These are phyloP conservation scores for Acanthosepion pharaonis DNA, from an alignment of 2,888 invertebrate genomes.

Conservation along the genomic window DNA sequence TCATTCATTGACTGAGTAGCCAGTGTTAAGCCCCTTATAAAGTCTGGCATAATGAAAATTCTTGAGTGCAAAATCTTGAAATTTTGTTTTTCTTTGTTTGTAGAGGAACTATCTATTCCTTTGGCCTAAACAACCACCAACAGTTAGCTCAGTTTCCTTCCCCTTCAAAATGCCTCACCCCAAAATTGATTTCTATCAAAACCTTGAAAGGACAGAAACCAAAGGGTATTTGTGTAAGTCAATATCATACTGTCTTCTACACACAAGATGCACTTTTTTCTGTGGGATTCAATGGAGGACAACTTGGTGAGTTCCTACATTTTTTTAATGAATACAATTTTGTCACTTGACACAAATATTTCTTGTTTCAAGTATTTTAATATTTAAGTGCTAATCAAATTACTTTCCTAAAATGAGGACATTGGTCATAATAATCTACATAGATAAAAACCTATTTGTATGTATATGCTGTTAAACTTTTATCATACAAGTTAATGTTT, in stretches of 20 bases:
- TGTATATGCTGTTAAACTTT: too few species aligned
- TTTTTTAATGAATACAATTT: not conserved
- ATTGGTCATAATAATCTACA: too few species aligned
- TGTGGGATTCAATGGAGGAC: conserved; percentile 89
- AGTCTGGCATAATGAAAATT: not conserved
- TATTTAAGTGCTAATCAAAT: too few species aligned
- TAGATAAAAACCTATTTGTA: too few species aligned
- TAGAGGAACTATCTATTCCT: conserved; percentile 79
- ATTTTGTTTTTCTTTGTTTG: not conserved
- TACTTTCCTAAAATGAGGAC: too few species aligned
- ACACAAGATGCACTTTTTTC: conserved; percentile 80
- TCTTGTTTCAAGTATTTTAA: too few species aligned
- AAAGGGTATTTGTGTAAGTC: conserved; percentile 80
- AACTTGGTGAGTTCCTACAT: conserved; percentile 78
- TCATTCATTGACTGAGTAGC: too few species aligned
- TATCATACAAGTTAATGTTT: too few species aligned
- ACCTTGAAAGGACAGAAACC: conserved; percentile 69
- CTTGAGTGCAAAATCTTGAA: not conserved
- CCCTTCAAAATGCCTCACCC: conserved; percentile 76
- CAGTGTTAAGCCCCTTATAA: too few species aligned
- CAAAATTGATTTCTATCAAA: conserved; percentile 72
- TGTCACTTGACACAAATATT: too few species aligned
- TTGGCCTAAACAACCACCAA: conserved; percentile 78
- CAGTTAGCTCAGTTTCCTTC: conserved; percentile 80
- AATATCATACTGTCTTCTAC: conserved; percentile 83